phyloP scores from a whole-genome alignment of 1,140 invertebrate species.

The Alviniconcha marisindica region DNA sequence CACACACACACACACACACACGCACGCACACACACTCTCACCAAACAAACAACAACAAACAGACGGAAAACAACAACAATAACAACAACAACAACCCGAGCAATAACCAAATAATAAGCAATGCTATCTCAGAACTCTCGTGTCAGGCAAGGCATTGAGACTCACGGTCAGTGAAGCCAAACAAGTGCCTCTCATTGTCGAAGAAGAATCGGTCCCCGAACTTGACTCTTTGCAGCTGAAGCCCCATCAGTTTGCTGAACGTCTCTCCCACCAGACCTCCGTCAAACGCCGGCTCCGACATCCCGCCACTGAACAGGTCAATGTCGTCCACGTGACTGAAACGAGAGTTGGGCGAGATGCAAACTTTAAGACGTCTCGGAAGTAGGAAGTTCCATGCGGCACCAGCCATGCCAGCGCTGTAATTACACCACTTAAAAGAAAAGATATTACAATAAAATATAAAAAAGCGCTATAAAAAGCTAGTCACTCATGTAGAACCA shows the following conservation, averaged over 20 bases:
- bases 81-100: not conserved
- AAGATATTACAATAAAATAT: no score
- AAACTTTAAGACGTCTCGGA: no score
- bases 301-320: constrained; percentile 60
- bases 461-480: no score
- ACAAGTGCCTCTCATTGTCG: not conserved
- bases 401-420: no score
- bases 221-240: constrained; percentile 92
- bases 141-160: not conserved
- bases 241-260: constrained; percentile 95
- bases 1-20: constrained; percentile 1
- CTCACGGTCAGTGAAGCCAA: constrained; percentile 32
- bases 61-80: not conserved
- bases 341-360: no score
- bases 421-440: no score
- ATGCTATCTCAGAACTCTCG: not conserved
- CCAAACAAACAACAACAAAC: not conserved
- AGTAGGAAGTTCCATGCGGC: no score
- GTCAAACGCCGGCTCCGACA: constrained; percentile 89
- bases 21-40: not conserved
- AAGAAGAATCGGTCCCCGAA: constrained; percentile 97
- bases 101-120: no score
- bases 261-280: constrained; percentile 96
- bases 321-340: constrained; percentile 66
- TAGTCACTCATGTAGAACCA: no score